Base-by-base conservation (phyloP, 2,888 invertebrate species). In the Hypena proboscidalis region DNA sequence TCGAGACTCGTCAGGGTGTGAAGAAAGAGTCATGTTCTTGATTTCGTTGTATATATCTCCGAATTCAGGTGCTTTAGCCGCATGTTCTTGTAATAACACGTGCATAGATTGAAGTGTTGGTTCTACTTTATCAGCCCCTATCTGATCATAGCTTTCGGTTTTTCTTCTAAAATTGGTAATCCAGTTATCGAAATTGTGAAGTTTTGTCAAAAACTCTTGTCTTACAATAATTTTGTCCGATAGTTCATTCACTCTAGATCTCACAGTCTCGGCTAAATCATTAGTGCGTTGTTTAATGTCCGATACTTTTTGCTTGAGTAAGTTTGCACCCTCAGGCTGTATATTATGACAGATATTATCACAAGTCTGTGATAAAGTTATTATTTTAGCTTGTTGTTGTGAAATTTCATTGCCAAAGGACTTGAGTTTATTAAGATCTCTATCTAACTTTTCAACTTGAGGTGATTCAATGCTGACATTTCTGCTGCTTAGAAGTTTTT, bases 381-480 rank as follows among this genome's bases (percentile, higher is more conserved):
- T 95, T 27, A 97, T 85, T 76, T 96, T 96, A 0, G 96, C 95
- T 82, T 97, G 96, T 65, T 97, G 96, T 70, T 96, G 95, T 0
- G 95, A 95, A 56, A 98, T 94, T 74, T 97, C 96, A 68, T 96
- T 96, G 56, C 95, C 96, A 52, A 95, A 94, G 1, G 95, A 95
- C 77, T 97, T 97, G 0, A 97, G 80, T 73, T 94, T 94, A 22
- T 94, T 93, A 26, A 97, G 80, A 78, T 96, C 95, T 50, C 94
- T 93, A 70, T 97, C 96, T 13, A 97, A 83, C 68, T 95, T 95
- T 44, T 94, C 94, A 1, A 95, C 92, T 71, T 95, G 94, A 1
- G 95, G 94, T 0, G 95, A 94, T 56, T 94, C 94, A 0, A 94
- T 77, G 20, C 94, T 92, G 4, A 93, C 74, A 2, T 92, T 92